Percentiles rank a stretch among this genome's conserved stretches.
Evolutionary conservation across 2,797 vertebrate genomes (phyloP).

Genomic region (Alosa sapidissima): DNA sequence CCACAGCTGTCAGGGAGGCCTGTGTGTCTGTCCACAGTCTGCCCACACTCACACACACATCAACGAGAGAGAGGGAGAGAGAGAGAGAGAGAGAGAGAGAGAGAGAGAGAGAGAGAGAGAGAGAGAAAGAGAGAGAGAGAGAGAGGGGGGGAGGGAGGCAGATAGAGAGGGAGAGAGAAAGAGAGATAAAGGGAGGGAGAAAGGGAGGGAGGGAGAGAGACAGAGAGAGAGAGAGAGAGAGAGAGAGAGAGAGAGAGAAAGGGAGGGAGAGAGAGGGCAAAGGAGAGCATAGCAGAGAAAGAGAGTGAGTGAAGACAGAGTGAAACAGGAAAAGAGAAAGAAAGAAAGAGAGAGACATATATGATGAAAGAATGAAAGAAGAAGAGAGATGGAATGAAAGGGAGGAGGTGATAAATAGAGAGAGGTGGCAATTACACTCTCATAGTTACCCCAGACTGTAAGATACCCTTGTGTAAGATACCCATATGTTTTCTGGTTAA

Average conservation of each 20-base stretch:
- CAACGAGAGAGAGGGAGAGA: neutral
- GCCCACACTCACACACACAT: neutral
- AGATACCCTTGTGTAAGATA: no score
- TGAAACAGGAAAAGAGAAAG: no score
- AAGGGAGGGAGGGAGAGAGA: no score
- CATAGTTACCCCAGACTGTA: no score
- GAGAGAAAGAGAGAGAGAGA: neutral
- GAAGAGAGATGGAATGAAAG: no score
- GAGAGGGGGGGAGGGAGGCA: neutral
- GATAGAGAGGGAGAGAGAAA: neutral
- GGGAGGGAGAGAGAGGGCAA: neutral
- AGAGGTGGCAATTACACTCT: no score
- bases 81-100: neutral
- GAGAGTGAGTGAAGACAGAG: neutral
- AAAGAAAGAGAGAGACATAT: neutral
- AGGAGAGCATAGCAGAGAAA: no score
- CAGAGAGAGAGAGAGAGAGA: no score
- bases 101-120: neutral
- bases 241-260: no score
- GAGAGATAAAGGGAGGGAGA: no score
- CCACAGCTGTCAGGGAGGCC: constrained; percentile 10
- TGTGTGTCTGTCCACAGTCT: neutral
- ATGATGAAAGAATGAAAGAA: no score
- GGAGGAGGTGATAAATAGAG: neutral
- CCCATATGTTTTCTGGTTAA: no score